These are phyloP conservation scores for Taxidea taxus DNA, from an alignment of 2,113 vertebrate species.

Conservation along the genomic window DNA sequence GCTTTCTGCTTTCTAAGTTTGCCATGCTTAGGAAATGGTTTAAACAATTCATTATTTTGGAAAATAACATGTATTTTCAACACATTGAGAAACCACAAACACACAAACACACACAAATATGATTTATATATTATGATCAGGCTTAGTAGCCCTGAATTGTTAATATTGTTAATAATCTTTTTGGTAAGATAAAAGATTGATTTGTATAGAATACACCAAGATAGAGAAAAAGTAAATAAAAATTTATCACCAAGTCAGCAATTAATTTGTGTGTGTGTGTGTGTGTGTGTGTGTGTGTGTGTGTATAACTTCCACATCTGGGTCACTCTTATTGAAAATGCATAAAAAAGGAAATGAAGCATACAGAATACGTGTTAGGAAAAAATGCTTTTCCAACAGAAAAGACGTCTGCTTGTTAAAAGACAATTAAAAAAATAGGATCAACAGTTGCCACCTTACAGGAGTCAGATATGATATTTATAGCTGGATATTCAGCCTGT, in stretches of 20 bases:
- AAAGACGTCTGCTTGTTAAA: conserved; percentile 59
- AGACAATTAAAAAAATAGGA: conserved; percentile 40
- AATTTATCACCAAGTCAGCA: not conserved
- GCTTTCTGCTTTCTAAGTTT: not conserved
- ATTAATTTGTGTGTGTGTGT: conserved; percentile 8
- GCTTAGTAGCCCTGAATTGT: not conserved
- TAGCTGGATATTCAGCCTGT: not conserved
- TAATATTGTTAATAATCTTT: not conserved
- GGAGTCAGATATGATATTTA: conserved; percentile 6
- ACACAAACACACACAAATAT: not conserved
- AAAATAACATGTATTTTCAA: not conserved
- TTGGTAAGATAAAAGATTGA: not conserved
- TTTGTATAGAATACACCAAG: not conserved
- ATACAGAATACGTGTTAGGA: not conserved
- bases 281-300: no score
- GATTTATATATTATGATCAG: not conserved
- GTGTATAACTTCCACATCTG: not conserved
- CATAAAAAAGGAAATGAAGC: not conserved
- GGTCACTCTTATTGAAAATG: conserved; percentile 29
- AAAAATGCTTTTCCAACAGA: conserved; percentile 48
- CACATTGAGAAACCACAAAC: not conserved
- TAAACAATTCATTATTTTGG: conserved; percentile 3
- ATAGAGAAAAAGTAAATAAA: not conserved
- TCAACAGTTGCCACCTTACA: not conserved
- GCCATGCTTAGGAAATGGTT: not conserved